Evolutionary conservation across 2,888 invertebrate species (phyloP).

Genomic region (Epirrita christyi): DNA sequence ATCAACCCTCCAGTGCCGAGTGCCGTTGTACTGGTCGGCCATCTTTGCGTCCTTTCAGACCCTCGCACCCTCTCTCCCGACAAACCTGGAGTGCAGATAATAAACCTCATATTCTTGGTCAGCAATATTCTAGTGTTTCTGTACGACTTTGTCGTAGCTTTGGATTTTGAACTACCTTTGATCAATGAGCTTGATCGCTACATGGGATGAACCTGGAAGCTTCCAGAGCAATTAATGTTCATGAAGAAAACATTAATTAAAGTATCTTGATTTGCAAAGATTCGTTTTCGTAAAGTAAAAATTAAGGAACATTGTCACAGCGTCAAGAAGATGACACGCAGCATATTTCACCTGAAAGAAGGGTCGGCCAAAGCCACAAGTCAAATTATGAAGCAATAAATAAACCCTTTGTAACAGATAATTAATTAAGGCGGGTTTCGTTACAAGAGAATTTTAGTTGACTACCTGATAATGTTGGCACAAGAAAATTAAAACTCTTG

Average conservation of each 20-base stretch:
- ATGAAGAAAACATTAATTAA: conserved; percentile 1
- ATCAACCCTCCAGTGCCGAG: conserved; percentile 65
- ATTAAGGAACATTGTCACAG: conserved; percentile 9
- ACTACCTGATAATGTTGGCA: conserved; percentile 63
- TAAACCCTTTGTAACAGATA: conserved; percentile 51
- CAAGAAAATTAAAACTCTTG: conserved; percentile 57
- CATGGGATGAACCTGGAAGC: conserved; percentile 23
- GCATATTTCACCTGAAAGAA: conserved; percentile 27
- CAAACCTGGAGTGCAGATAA: conserved; percentile 51
- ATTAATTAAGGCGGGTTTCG: conserved; percentile 58
- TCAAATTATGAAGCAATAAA: conserved; percentile 52
- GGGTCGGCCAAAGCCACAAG: conserved; percentile 26
- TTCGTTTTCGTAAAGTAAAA: conserved; percentile 6
- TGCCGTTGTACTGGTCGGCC: conserved; percentile 65
- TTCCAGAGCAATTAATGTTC: conserved; percentile 1
- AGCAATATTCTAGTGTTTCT: conserved; percentile 64
- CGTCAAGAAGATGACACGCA: conserved; percentile 18
- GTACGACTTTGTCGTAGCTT: conserved; percentile 54
- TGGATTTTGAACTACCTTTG: conserved; percentile 35
- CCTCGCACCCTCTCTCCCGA: conserved; percentile 53
- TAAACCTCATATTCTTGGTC: conserved; percentile 62
- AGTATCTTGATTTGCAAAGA: background rate
- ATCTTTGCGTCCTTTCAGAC: conserved; percentile 62
- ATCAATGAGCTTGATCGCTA: conserved; percentile 31
- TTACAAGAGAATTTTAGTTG: conserved; percentile 65